Conservation (phyloP, 23 tunicate species). For the Trididemnum clinides region DNA sequence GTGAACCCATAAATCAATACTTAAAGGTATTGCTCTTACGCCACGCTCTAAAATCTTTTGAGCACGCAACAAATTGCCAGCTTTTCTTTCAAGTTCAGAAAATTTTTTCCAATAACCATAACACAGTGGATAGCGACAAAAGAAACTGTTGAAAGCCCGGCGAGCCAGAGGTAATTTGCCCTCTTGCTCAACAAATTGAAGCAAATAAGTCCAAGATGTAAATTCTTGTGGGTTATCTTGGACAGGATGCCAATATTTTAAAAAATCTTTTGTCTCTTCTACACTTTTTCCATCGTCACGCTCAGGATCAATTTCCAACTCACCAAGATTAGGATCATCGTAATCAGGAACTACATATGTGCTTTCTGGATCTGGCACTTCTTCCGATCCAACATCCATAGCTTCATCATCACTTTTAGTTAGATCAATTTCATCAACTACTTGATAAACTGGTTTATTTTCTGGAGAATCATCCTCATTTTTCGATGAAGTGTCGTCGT, state of each 20-base stretch:
- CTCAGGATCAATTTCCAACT: constrained; percentile 72
- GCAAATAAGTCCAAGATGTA: constrained; percentile 87
- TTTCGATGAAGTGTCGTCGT: not conserved
- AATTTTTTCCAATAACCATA: constrained; percentile 98
- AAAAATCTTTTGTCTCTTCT: constrained; percentile 73
- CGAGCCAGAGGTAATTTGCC: constrained; percentile 59
- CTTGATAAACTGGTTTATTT: not conserved
- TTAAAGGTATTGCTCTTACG: constrained; percentile 85
- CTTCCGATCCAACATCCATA: not conserved
- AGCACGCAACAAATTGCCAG: constrained; percentile 63
- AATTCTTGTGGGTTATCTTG: constrained; percentile 90
- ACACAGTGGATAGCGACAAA: constrained; percentile 83
- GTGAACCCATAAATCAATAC: constrained; percentile 94
- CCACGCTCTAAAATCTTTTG: constrained; percentile 89
- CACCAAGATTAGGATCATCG: constrained; percentile 41
- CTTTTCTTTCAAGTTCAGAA: constrained; percentile 87
- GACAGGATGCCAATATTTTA: constrained; percentile 72
- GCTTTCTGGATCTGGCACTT: not conserved
- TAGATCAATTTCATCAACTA: constrained; percentile 33
- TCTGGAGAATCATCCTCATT: not conserved
- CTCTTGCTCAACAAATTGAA: constrained; percentile 90
- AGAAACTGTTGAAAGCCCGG: constrained; percentile 84
- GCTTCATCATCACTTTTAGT: constrained; percentile 34
- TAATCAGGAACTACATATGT: constrained; percentile 39
- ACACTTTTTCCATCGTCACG: constrained; percentile 28